A percentile compares a stretch with the other conserved stretches of the same genome.
Conservation (phyloP, 2,113 vertebrate species). For the Lagopus muta region DNA sequence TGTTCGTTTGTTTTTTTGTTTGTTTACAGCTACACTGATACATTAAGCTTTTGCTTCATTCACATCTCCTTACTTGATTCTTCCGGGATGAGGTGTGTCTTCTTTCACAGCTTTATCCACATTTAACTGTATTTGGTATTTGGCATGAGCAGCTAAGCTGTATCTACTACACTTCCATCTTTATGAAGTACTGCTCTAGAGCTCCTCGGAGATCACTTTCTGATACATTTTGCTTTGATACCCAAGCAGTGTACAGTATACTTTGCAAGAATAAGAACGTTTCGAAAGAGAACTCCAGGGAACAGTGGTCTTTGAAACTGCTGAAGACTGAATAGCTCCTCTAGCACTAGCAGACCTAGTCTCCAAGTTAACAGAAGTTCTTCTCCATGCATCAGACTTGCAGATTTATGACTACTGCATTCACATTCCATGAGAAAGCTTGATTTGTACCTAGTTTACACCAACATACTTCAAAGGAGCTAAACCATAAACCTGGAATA, state of each 20-base stretch:
- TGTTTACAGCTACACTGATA: not conserved
- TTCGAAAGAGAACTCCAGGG: not conserved
- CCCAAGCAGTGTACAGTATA: not conserved
- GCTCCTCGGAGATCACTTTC: slow-evolving; percentile 26
- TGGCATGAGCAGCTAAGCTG: not conserved
- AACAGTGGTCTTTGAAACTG: not conserved
- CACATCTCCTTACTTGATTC: not conserved
- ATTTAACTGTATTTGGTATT: not conserved
- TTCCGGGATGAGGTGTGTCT: not conserved
- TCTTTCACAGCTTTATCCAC: not conserved
- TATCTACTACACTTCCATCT: not conserved
- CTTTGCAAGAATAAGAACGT: not conserved
- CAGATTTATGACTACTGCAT: slow-evolving; percentile 14
- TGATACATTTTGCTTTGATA: not conserved
- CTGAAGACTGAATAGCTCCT: not conserved
- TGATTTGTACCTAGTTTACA: not conserved
- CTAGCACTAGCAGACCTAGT: not conserved
- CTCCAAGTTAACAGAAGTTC: slow-evolving; percentile 29
- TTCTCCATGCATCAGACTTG: not conserved
- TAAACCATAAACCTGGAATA: not conserved
- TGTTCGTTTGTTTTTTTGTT: too few species aligned
- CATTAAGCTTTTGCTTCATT: not conserved
- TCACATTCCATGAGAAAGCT: not conserved
- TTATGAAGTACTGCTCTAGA: not conserved
- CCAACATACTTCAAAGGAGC: not conserved